Percentiles rank a stretch among this genome's conserved stretches.
Conservation (phyloP, 2,797 vertebrate genomes). For the Choloepus didactylus region DNA sequence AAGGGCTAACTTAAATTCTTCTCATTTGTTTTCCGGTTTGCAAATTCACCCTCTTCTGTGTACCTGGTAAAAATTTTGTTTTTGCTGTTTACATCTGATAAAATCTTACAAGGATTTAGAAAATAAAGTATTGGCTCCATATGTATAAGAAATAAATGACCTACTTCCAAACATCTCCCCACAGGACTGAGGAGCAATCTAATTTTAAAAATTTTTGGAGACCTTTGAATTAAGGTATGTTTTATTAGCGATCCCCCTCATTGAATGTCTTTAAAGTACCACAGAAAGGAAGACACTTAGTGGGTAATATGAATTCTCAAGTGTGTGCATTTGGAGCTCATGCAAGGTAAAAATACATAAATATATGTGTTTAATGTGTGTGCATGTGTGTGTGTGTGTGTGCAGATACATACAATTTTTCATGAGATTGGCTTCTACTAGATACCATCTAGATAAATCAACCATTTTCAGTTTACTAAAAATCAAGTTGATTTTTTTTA, state of each 20-base stretch:
- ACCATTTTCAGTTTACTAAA: neutral
- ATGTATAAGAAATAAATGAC: constrained; percentile 16
- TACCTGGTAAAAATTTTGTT: neutral
- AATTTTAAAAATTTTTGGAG: constrained; percentile 6
- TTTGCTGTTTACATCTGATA: neutral
- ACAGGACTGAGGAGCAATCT: neutral
- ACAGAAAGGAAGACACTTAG: neutral
- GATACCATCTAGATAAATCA: neutral
- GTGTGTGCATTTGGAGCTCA: neutral
- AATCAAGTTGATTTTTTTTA: neutral
- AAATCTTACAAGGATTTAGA: constrained; percentile 27
- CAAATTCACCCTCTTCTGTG: constrained; percentile 18
- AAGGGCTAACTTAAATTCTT: neutral
- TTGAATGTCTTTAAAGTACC: constrained; percentile 3
- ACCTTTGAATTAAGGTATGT: neutral
- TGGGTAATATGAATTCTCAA: neutral
- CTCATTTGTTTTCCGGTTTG: constrained; percentile 52
- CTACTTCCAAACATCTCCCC: constrained; percentile 1
- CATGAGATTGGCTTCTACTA: neutral
- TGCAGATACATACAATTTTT: neutral
- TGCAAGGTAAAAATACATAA: neutral
- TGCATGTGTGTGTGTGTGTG: neutral
- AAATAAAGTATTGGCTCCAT: constrained; percentile 13
- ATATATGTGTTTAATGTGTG: neutral
- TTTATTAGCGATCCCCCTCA: neutral